Evolutionary conservation across 1,140 invertebrate species (phyloP).

Genomic region (Pristionchus pacificus): DNA sequence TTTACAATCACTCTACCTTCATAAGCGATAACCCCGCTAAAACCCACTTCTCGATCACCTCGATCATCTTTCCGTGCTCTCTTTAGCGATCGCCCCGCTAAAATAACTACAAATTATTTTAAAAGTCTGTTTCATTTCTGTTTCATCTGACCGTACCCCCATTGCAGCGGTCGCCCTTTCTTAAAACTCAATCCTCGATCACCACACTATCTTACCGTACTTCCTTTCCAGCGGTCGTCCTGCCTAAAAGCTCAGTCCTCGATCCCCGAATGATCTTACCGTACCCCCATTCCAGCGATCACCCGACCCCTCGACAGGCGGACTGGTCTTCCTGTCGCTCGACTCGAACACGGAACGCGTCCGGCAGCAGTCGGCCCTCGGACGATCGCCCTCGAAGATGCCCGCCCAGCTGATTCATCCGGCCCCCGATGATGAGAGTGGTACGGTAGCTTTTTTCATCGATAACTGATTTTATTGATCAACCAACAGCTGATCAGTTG

Average conservation of each 20-base stretch:
- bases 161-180: neutral
- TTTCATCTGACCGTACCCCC: conserved; percentile 2
- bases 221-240: neutral
- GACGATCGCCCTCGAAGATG: conserved; percentile 62
- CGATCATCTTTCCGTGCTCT: too few relatives aligned
- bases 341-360: conserved; percentile 23
- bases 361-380: neutral
- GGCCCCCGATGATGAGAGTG: conserved; percentile 71
- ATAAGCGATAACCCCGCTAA: too few relatives aligned
- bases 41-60: too few relatives aligned
- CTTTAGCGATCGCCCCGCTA: too few relatives aligned
- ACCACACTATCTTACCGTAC: neutral
- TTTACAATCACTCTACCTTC: too few relatives aligned
- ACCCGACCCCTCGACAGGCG: neutral
- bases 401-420: conserved; percentile 59
- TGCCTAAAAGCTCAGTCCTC: too few relatives aligned
- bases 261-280: too few relatives aligned
- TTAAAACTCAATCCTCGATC: neutral
- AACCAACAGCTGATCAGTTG: too few relatives aligned
- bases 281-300: neutral
- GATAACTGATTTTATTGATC: too few relatives aligned
- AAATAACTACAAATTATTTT: too few relatives aligned
- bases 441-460: conserved; percentile 61
- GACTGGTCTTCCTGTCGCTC: conserved; percentile 17
- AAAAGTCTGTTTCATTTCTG: too few relatives aligned